phyloP scores from a whole-genome alignment of 2,888 invertebrate species.

The Drosophila putrida region DNA sequence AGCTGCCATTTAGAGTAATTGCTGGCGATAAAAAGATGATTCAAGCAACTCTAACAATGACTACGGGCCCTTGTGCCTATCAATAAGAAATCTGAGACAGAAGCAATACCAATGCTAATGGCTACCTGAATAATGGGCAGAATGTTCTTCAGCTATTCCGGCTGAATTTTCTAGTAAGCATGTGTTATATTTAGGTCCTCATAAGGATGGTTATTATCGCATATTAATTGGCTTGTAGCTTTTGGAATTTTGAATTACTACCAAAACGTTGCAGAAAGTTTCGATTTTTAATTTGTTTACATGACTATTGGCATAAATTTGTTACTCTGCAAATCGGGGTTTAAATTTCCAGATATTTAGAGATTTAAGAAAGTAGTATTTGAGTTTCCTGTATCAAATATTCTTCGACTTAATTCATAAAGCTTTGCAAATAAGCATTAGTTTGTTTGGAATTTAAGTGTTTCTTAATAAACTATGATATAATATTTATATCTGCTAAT shows the following conservation, averaged over 20 bases:
- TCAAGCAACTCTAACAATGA: conserved; percentile 4
- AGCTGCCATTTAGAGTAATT: conserved; percentile 49
- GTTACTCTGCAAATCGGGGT: too few species aligned
- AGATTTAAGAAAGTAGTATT: too few species aligned
- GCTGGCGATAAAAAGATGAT: conserved; percentile 44
- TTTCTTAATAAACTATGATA: too few species aligned
- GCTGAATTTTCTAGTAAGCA: background rate
- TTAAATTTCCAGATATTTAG: background rate
- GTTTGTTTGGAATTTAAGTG: too few species aligned
- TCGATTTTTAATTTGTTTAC: background rate
- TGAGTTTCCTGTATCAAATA: too few species aligned
- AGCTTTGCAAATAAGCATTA: too few species aligned
- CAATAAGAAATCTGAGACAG: conserved; percentile 9
- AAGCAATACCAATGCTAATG: conserved; percentile 5
- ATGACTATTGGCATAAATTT: background rate
- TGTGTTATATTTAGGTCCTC: background rate
- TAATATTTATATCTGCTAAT: too few species aligned
- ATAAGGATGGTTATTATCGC: conserved; percentile 5
- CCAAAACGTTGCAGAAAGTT: background rate
- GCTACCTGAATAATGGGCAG: conserved; percentile 8
- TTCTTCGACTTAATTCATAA: too few species aligned
- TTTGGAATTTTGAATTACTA: background rate
- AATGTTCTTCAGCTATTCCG: background rate
- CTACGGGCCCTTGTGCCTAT: background rate
- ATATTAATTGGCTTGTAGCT: background rate